Percentiles rank a stretch among this genome's conserved stretches.
phyloP scores from a whole-genome alignment of 1,140 invertebrate species.

The Caenorhabditis tropicalis region DNA sequence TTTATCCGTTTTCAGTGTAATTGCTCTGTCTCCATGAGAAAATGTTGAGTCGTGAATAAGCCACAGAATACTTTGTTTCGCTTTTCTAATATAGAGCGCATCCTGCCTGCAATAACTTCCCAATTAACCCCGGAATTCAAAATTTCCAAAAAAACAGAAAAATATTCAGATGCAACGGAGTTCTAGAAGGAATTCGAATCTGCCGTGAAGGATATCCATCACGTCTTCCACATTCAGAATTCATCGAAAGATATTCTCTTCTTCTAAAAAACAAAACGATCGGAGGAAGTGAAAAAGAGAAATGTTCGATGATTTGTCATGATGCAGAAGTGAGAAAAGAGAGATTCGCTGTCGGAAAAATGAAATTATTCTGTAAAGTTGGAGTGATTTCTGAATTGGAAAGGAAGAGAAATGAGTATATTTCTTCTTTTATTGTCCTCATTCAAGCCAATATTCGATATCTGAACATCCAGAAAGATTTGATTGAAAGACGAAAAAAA shows the following conservation, averaged over 20 bases:
- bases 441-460: constrained; percentile 65
- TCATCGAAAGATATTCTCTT: constrained; percentile 79
- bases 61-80: no score
- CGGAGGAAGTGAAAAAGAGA: constrained; percentile 32
- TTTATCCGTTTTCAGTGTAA: no score
- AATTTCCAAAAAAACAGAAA: constrained; percentile 70
- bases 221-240: constrained; percentile 86
- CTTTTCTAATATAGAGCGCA: no score
- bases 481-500: constrained; percentile 38
- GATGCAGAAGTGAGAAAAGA: constrained; percentile 50
- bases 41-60: no score
- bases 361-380: constrained; percentile 66
- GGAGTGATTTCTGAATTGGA: constrained; percentile 67
- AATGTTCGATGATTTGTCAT: constrained; percentile 51
- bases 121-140: no score
- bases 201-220: constrained; percentile 93
- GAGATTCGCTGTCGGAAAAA: constrained; percentile 62
- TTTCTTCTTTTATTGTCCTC: constrained; percentile 52
- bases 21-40: no score
- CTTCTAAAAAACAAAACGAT: constrained; percentile 25
- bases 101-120: no score
- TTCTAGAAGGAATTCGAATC: constrained; percentile 94
- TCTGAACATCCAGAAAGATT: constrained; percentile 59
- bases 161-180: constrained; percentile 76
- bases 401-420: constrained; percentile 53